phyloP scores from a whole-genome alignment of 2,888 invertebrate genomes.

The Cephus spinipes region DNA sequence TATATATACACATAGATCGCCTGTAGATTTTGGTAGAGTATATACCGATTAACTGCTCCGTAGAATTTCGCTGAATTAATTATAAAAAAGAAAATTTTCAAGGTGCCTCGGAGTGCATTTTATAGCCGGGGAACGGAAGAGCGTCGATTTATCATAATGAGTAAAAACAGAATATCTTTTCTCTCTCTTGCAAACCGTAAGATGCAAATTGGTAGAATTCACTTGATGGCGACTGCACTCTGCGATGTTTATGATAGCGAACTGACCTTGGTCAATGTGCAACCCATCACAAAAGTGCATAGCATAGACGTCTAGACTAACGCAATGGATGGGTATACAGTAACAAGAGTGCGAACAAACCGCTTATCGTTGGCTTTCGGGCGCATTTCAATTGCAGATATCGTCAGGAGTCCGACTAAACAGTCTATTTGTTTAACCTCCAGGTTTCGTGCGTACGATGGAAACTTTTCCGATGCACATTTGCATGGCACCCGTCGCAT shows the following conservation, averaged over 20 bases:
- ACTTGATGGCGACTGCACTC: background rate
- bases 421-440: background rate
- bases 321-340: background rate
- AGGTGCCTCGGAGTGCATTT: background rate
- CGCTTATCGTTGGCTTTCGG: background rate
- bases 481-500: slow-evolving; percentile 34
- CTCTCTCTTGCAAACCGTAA: background rate
- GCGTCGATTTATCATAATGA: background rate
- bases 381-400: background rate
- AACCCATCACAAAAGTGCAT: background rate
- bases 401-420: background rate
- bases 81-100: background rate
- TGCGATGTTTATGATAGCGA: background rate
- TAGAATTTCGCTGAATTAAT: background rate
- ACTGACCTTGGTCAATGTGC: background rate
- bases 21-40: background rate
- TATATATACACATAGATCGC: no score
- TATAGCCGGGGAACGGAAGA: background rate
- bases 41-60: background rate
- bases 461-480: slow-evolving; percentile 26
- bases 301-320: background rate
- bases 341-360: background rate
- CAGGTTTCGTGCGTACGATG: background rate
- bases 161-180: background rate
- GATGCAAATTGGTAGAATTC: background rate